phyloP scores from a whole-genome alignment of 2,113 vertebrate genomes.

The Strix uralensis region DNA sequence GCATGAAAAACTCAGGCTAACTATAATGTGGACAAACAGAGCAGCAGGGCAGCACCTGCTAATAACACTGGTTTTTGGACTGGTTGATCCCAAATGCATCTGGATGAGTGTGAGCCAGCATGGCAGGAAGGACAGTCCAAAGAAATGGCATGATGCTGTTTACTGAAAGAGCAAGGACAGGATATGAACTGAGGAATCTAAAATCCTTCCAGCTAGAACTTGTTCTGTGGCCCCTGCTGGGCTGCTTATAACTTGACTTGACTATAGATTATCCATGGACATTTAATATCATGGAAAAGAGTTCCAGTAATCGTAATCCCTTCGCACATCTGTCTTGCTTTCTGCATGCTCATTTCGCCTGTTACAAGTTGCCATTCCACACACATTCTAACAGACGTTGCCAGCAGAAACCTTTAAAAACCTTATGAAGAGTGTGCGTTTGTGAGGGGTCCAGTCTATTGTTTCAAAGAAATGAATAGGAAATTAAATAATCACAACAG shows the following conservation, averaged over 20 bases:
- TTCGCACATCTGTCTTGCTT: neutral
- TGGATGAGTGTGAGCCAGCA: neutral
- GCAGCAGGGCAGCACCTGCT: neutral
- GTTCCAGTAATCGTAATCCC: neutral
- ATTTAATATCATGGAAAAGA: neutral
- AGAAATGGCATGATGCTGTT: neutral
- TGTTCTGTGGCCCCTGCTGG: neutral
- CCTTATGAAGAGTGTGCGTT: neutral
- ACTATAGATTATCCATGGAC: neutral
- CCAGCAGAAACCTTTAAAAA: conserved; percentile 10
- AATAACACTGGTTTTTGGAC: neutral
- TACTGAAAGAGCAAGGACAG: neutral
- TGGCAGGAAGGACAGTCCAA: neutral
- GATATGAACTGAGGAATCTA: neutral
- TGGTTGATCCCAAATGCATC: neutral
- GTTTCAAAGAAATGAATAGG: conserved; percentile 37
- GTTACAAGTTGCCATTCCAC: neutral
- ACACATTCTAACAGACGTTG: neutral
- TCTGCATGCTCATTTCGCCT: neutral
- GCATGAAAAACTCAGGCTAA: neutral
- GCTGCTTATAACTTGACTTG: neutral
- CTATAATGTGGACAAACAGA: neutral
- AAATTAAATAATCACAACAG: conserved; percentile 49
- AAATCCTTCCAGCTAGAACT: neutral
- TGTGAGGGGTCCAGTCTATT: neutral